A percentile compares a stretch with the other conserved stretches of the same genome.
phyloP scores from a whole-genome alignment of 2,797 vertebrate genomes.

The Macropus fuliginosus region DNA sequence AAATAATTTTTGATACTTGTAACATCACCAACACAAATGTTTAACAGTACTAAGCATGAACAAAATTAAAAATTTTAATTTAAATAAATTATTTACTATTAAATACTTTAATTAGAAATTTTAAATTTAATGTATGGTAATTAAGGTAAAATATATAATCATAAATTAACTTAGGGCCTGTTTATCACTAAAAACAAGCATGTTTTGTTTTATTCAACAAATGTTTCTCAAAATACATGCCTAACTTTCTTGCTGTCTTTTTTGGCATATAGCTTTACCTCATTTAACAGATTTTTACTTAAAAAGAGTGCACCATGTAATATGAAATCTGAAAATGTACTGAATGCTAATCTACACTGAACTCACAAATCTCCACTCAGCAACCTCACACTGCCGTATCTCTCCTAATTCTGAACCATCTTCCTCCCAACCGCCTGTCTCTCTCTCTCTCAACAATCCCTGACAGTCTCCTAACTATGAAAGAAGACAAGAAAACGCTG shows the following conservation, averaged over 20 bases:
- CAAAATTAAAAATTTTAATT: neutral
- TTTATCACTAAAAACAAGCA: neutral
- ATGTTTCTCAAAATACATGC: neutral
- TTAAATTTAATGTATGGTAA: neutral
- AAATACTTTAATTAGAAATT: no score
- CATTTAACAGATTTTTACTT: neutral
- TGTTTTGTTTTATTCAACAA: neutral
- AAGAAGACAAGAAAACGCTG: no score
- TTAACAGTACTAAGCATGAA: neutral
- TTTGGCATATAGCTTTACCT: neutral
- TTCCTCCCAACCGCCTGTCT: no score
- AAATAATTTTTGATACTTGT: neutral
- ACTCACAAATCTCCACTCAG: neutral
- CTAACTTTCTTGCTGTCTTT: neutral
- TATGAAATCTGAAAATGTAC: neutral
- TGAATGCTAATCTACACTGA: neutral
- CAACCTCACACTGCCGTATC: neutral
- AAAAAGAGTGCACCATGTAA: neutral
- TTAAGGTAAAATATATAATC: neutral
- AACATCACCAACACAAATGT: neutral
- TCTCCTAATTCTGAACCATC: no score
- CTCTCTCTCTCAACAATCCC: no score
- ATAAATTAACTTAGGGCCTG: neutral
- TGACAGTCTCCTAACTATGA: no score
- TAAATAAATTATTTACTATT: no score